Evolutionary conservation across 2,888 invertebrate species (phyloP), one percentile per base, ranked within the genome.

Genomic region (Volucella bombylans): DNA sequence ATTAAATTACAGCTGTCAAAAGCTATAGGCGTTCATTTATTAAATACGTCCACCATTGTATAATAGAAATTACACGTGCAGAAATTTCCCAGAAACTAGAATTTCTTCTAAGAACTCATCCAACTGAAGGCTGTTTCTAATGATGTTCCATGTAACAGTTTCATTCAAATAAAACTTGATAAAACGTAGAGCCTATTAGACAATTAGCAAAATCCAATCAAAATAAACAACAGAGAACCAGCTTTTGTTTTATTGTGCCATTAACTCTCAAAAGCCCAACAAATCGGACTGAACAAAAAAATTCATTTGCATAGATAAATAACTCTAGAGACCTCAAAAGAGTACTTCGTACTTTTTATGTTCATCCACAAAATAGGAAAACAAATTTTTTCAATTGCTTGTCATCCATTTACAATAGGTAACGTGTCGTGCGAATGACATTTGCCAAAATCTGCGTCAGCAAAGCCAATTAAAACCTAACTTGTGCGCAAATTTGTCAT

Each of bases 401-500:
- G 52, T 62, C 43, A 45, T 31, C 15, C 2, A 23, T 72, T 54
- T 15, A 38, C n/a, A 18, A 23, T n/a, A 62, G 11, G 1, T 38
- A 14, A 31, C 2, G 31, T 31, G 31, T n/a, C 2, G 31, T 31
- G 31, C 18, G 12, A 39, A 55, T n/a, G 41, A 6, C 31, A 41
- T 41, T 45, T 72, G 62, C 62, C 61, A 54, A 72, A 72, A 61
- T 50, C 41, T 6, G 31, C 68, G 76, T 69, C 62, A 77, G 31
- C 62, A 55, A 69, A 55, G 77, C 31, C 39, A 69, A 57, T 69
- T 64, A 52, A 41, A 15, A 62, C 15, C 45, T 52, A 43, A 15
- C 43, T 31, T 52, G 52, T 52, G 61, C n/a, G 15, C 61, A 41
- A 18, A 15, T 23, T 52, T 23, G 43, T 8, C 11, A 23, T 43